Evolutionary conservation across 2,888 invertebrate genomes (phyloP), one percentile per base, ranked within the genome.

Genomic region (Andrena bicolor): DNA sequence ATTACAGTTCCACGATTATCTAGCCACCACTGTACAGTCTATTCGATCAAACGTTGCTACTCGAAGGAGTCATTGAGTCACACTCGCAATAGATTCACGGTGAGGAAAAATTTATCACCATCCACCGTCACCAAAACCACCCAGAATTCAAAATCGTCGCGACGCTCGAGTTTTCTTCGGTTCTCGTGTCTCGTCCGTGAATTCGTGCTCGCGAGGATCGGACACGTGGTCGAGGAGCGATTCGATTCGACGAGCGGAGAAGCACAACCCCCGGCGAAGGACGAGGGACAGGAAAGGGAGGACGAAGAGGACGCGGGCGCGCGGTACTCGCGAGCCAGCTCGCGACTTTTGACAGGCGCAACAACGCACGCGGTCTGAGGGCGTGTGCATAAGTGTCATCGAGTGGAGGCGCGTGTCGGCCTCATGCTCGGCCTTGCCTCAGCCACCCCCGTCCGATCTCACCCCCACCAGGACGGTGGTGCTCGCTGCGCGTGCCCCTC

Each of bases 361-460:
- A 81, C 81, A 79, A 41, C 81, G 80, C 82, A 84, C 82, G 85
- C 83, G 85, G 77, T 84, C 77, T 80, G 86, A 86, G 85, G 85
- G 86, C 88, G 89, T 86, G 89, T 88, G 90, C 91, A 89, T 90
- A 89, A 91, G 85, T 90, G 90, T 91, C 89, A 89, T 91, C 89
- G 90, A 89, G 88, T 82, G 76, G 80, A 88, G 84, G 88, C 91
- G 92, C 92, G 93, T 91, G 92, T 88, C 89, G 80, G 85, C 90
- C 91, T 92, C 92, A 90, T 91, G 92, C 86, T 84, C 82, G 77
- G 80, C 83, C 81, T 81, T 53, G 78, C 79, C 69, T 48, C 77
- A 80, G 63, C 86, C 86, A 88, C 83, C 88, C 85, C 81, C 82
- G 77, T 77, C 82, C 72, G 83, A 85, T 64, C 23, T 80, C 88